Evolutionary conservation across 2,113 vertebrate species (phyloP), one percentile per base, ranked within the genome.

Genomic region (Takifugu flavidus): DNA sequence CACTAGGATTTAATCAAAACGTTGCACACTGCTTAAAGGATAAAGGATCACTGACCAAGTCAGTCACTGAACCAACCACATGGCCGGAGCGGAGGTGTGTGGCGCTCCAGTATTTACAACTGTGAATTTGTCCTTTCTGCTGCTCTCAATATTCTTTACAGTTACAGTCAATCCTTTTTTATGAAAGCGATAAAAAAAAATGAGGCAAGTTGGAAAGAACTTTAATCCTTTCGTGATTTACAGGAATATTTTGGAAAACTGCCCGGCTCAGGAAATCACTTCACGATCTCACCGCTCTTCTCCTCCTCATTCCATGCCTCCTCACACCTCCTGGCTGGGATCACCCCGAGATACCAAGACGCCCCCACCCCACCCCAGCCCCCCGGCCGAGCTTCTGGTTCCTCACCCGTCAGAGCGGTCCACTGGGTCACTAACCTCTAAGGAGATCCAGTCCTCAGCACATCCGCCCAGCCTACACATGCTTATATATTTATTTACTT

Each of bases 331-430:
- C 68, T 67, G 66, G 63, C 59, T 70, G 70, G 64, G 69, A 74
- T 63, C 39, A 62, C 66, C 80, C 53, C 6, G 47, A 43, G 78
- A 76, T 53, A 75, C 75, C 78, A 56, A 20, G 20, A 20, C 20
- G 1, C 20, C 20, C 20, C 62, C 47, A 15, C 53, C 69, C 75
- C 74, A 73, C 73, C 77, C 80, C 65, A 61, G 77, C 66, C 56
- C 65, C 1, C 20, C 20, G 25, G 65, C 74, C 65, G 68, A 77
- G 57, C 27, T 68, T 68, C 70, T 68, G 74, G 78, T 87, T 76
- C 65, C 55, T 83, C 77, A 83, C 79, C 77, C 80, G 81, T 82
- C 83, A 84, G 56, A 15, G 75, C 46, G 58, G 51, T 80, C 75
- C 73, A 67, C 27, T 13, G 50, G 45, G n/a, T n/a, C 61, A 10